Evolutionary conservation across 2,888 invertebrate genomes (phyloP), one percentile per base, ranked within the genome.

Genomic region (Drosophila flavopinicola): DNA sequence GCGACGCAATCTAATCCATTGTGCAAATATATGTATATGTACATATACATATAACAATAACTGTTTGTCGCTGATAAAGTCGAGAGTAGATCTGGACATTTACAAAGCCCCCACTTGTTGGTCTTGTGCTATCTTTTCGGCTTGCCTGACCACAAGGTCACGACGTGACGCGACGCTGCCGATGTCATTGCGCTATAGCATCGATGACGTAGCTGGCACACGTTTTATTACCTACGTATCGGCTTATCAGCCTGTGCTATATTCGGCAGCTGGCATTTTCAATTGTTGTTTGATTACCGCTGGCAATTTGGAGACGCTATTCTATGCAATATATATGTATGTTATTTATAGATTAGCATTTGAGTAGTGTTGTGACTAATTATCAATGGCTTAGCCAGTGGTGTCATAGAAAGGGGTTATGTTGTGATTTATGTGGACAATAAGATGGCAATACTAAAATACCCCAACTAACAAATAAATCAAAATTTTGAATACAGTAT

Each of bases 51-150:
- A 17, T 9, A 29, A 30, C 2, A 3, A 45, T 38, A 32, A 30
- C 3, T 23, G 25, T 33, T 37, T 10, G 17, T 24, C 20, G 11
- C 13, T n/a, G 32, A 17, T 23, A 24, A 58, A 37, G 51, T 42
- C 29, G 47, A 44, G 35, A 48, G 15, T 7, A 38, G 37, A 42
- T 49, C 39, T 47, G 11, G 15, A n/a, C 29, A 44, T 27, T 30
- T 24, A 32, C 17, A 15, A 23, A 39, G 33, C 13, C 33, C 35
- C 82, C 82, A 80, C 85, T 86, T 80, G 86, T 86, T 80, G 80
- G 67, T 61, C 52, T 56, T 52, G n/a, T n/a, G n/a, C 54, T 41
- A 44, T 51, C 7, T 44, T 13, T 33, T 15, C 24, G 35, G 25
- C 7, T 33, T 45, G 45, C 33, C 27, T 38, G 53, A 37, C 29